Evolutionary conservation across 2,113 vertebrate genomes (phyloP), one percentile per base, ranked within the genome.

Genomic region (Mesembrinibis cayennensis): DNA sequence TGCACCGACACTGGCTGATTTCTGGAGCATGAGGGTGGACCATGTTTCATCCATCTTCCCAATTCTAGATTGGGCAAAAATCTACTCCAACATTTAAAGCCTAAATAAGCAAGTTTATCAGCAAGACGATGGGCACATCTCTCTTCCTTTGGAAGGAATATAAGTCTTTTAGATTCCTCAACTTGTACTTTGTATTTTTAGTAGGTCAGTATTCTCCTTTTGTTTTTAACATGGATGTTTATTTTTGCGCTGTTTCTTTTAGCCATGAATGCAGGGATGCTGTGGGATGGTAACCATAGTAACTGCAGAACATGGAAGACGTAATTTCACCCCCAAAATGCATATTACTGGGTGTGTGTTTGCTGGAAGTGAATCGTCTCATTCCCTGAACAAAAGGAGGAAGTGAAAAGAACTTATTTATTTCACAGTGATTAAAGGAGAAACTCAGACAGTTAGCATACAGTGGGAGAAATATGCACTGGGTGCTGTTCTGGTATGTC

Each of bases 271-370:
- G 55, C 94, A 96, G 86, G 73, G 88, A 94, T 97, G 94, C 94
- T 95, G 96, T 97, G 88, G 94, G 76, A 94, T 96, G 81, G 98
- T 98, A 98, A 97, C 98, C 97, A 98, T 98, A 95, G 98, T 82
- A 98, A 98, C 98, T 76, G 40, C 67, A 97, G 97, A 97, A 90
- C 59, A 86, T 42, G 32, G 96, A 95, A 97, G 81, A 97, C 19
- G 55, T 97, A 73, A 97, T 97, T 98, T 97, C 89, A 97, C 89
- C 95, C 93, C 84, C 3, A 95, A 98, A 98, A 98, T 95, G 92
- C 95, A 45, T 97, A 97, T 97, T 95, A 89, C 71, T 85, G 62
- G 25, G 55, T 55, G 90, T 70, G 81, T 95, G 82, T 98, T 98
- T 93, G 91, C 79, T 97, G 70, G 91, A 96, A 62, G 2, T 91